Conservation (phyloP, 2,113 vertebrate species). For the Corvus cornix region DNA sequence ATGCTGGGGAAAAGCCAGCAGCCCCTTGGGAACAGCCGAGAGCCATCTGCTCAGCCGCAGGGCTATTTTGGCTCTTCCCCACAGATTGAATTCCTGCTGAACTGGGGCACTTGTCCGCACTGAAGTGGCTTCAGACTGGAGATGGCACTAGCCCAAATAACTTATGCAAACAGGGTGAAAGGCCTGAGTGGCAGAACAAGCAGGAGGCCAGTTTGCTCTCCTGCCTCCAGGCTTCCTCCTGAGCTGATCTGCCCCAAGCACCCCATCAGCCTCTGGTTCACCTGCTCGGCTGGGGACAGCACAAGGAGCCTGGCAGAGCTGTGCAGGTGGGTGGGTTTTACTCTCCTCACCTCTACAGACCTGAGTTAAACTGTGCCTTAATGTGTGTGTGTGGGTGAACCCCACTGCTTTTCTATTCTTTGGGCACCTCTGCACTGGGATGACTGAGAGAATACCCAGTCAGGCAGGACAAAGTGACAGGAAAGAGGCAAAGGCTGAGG, state of each 20-base stretch:
- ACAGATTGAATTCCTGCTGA: not conserved
- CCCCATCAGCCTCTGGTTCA: not conserved
- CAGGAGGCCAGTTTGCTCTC: not conserved
- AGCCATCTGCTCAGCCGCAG: not conserved
- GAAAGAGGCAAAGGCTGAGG: not conserved
- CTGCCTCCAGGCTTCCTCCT: not conserved
- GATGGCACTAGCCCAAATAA: not conserved
- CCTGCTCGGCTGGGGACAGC: not conserved
- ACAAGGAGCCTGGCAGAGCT: not conserved
- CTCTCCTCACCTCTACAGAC: not conserved
- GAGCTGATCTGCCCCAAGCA: not conserved
- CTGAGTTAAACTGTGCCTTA: not conserved
- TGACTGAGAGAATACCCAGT: not conserved
- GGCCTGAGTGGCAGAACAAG: not conserved
- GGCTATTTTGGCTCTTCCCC: not conserved
- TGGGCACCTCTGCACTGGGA: not conserved
- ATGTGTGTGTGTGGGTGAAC: not conserved
- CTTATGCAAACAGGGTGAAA: not conserved
- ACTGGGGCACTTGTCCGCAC: not conserved
- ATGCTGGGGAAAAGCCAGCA: not conserved
- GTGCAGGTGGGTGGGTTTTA: not conserved
- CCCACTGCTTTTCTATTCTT: not conserved
- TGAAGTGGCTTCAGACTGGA: not conserved
- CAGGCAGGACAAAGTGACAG: not conserved
- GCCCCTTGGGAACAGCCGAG: not conserved